Base-by-base conservation (phyloP, 2,797 vertebrate genomes). In the Numenius phaeopus region DNA sequence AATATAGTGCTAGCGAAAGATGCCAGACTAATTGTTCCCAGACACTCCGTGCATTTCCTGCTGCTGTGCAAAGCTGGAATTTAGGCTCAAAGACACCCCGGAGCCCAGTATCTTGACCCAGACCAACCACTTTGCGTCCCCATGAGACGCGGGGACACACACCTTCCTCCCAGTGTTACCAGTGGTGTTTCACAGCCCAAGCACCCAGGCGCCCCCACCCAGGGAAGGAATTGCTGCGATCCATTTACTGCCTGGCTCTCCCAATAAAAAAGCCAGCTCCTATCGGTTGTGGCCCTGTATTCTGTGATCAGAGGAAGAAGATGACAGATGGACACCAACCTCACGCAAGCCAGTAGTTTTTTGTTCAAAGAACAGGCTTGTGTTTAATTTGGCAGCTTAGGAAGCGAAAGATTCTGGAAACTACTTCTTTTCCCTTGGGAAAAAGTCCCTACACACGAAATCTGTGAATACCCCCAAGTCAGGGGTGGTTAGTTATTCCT, bases 1-100 rank as follows among this genome's bases (percentile, higher is more conserved):
- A 96, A 90, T 54, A 78, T 57, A 86, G 59, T 13, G 34, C 57
- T 40, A 50, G 69, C 10, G 30, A 80, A 86, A 86, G 85, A 90
- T 49, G 76, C 61, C 80, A 77, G 57, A 65, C 52, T 52, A 89
- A 92, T 75, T 91, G 79, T 26, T 78, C 84, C 62, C 80, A 95
- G 94, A 55, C 91, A n/a, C 55, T 40, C 89, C 19, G 15, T 24
- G 54, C 69, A 10, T 17, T 55, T 91, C 76, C 76, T 20, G 14
- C 50, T 18, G 58, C 9, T 27, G 61, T 22, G 82, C 69, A 69
- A 85, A 90, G 85, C 82, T 75, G 72, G 58, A 55, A 49, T 77
- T 71, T 21, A 34, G 55, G 81, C 21, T 42, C 52, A 47, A 77
- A 58, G 32, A 24, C 16, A 7, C 14, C 7, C 10, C 4, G 17